phyloP scores from a whole-genome alignment of 2,888 invertebrate species.

The Mycalesis mineus region DNA sequence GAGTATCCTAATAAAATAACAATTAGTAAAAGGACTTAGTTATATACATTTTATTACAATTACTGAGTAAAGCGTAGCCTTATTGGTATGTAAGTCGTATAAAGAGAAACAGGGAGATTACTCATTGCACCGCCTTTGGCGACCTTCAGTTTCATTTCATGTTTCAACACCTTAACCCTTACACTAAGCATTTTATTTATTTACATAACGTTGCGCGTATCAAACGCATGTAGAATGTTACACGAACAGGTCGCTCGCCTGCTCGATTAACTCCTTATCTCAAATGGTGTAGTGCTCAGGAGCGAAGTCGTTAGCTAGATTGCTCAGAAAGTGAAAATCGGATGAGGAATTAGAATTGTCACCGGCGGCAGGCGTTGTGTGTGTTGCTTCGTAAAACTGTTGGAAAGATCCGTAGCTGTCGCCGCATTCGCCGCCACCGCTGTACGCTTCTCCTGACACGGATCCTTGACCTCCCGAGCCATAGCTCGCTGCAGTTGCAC shows the following conservation, averaged over 20 bases:
- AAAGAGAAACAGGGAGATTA: constrained; percentile 44
- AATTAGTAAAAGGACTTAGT: constrained; percentile 27
- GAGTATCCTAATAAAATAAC: constrained; percentile 18
- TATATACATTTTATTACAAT: constrained; percentile 71
- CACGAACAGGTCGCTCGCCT: constrained; percentile 74
- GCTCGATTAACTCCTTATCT: constrained; percentile 77
- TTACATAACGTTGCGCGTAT: constrained; percentile 28
- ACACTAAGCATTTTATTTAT: constrained; percentile 28
- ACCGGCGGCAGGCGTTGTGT: constrained; percentile 75
- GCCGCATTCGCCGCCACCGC: constrained; percentile 74
- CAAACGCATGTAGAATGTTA: constrained; percentile 39
- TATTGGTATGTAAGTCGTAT: constrained; percentile 48
- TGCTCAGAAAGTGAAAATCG: constrained; percentile 95
- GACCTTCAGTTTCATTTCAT: constrained; percentile 42
- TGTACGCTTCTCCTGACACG: constrained; percentile 58
- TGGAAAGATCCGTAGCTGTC: constrained; percentile 84
- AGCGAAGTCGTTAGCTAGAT: constrained; percentile 93
- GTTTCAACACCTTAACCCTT: constrained; percentile 44
- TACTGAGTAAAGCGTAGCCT: constrained; percentile 40
- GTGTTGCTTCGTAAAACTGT: constrained; percentile 82
- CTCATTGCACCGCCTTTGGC: constrained; percentile 52
- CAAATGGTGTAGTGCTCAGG: constrained; percentile 90
- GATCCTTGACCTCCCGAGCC: constrained; percentile 34
- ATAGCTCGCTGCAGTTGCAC: constrained; percentile 49
- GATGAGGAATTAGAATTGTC: constrained; percentile 95